Percentiles rank a stretch among this genome's conserved stretches.
Conservation (phyloP, 1,140 invertebrate genomes). For the Euura lappo region DNA sequence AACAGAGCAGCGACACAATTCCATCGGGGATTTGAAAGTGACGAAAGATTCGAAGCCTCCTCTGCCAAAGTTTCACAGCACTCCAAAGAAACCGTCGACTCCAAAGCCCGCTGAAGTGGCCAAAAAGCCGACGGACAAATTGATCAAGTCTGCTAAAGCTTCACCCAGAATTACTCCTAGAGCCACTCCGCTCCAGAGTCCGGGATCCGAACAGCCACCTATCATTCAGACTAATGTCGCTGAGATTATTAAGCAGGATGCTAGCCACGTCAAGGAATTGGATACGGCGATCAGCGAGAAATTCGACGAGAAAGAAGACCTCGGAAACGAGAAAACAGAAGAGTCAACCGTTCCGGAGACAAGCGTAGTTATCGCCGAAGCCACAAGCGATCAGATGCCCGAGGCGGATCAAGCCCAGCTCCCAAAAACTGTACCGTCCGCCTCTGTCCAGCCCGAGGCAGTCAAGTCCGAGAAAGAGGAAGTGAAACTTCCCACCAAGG, state of each 20-base stretch:
- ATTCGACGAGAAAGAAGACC: conserved; percentile 53
- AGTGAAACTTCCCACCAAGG: conserved; percentile 22
- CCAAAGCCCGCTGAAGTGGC: conserved; percentile 42
- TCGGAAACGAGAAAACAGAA: conserved; percentile 49
- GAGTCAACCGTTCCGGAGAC: conserved; percentile 14
- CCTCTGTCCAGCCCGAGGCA: background rate
- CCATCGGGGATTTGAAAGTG: conserved; percentile 44
- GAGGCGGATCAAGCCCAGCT: background rate
- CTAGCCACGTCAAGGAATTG: conserved; percentile 11
- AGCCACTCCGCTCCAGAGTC: conserved; percentile 65
- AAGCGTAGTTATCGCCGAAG: background rate
- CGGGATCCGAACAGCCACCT: conserved; percentile 57
- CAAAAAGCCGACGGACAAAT: conserved; percentile 54
- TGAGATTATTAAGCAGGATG: conserved; percentile 57
- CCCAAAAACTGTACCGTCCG: no score
- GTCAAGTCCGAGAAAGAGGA: conserved; percentile 31
- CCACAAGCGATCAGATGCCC: background rate
- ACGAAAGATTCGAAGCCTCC: conserved; percentile 60
- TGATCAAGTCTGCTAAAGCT: conserved; percentile 54
- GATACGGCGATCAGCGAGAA: conserved; percentile 35
- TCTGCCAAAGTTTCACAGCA: conserved; percentile 60
- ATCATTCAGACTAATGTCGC: conserved; percentile 47
- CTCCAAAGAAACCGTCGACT: conserved; percentile 57
- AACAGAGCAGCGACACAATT: conserved; percentile 57
- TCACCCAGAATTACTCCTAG: conserved; percentile 61